Conservation (phyloP, 2,888 invertebrate species). For the Ectemnius cavifrons region DNA sequence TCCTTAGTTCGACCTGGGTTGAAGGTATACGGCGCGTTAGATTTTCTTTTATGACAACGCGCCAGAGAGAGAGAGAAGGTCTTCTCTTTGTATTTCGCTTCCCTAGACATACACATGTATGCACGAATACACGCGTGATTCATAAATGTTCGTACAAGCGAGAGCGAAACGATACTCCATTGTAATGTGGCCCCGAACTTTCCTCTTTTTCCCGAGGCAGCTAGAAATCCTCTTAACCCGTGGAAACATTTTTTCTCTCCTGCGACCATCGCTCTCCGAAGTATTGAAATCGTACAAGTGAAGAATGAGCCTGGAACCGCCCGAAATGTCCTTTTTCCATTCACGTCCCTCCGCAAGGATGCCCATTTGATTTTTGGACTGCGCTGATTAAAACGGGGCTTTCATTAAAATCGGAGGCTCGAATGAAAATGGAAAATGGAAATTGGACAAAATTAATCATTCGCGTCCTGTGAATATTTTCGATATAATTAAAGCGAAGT, state of each 20-base stretch:
- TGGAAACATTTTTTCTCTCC: background rate
- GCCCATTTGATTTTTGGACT: too few species aligned
- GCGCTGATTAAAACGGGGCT: too few species aligned
- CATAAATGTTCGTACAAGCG: background rate
- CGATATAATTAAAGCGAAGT: too few species aligned
- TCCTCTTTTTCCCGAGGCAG: background rate
- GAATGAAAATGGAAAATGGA: too few species aligned
- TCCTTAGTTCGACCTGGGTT: background rate
- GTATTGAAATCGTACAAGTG: too few species aligned
- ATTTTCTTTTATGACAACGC: background rate
- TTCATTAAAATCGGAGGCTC: too few species aligned
- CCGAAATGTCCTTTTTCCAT: too few species aligned
- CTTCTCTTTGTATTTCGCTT: background rate
- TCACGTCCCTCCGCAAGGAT: too few species aligned
- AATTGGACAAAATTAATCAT: too few species aligned
- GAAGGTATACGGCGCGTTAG: background rate
- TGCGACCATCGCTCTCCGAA: background rate
- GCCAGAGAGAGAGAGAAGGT: background rate
- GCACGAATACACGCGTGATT: background rate
- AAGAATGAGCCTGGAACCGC: too few species aligned
- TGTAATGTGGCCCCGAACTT: background rate
- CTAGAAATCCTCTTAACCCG: background rate
- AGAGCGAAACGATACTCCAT: conserved; percentile 2
- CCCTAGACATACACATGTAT: too few species aligned
- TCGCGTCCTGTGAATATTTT: too few species aligned